Base-by-base conservation (phyloP, 2,888 invertebrate genomes). In the Temnothorax ravouxi region DNA sequence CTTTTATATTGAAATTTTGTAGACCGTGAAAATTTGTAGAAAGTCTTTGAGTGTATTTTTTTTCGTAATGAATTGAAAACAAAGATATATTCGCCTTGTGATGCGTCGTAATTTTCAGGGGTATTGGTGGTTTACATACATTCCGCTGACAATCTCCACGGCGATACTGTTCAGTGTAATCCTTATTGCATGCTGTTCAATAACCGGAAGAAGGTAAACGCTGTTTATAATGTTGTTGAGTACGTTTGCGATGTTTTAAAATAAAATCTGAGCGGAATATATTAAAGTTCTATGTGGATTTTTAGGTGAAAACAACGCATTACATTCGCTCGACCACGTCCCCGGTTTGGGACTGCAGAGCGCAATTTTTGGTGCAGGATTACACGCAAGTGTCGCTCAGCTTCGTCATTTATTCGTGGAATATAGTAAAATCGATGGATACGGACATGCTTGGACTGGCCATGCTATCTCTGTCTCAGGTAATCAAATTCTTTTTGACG, bases 181-280 rank as follows among this genome's bases (percentile, higher is more conserved):
- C 96, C 96, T 2, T 96, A 96, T 88, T 96, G 96, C 90, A 95
- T 96, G 85, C 91, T 96, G n/a, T 96, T 96, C 92, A 95, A 95
- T 90, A 95, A 95, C 89, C 95, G 95, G 44, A 94, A 95, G 86
- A 95, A 96, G 95, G 96, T 96, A 85, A 18, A 38, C 2, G 1
- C 44, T 18, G 50, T 47, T 79, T 59, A n/a, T 11, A 29, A 38
- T 62, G 2, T 18, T 8, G 18, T 66, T 3, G 3, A n/a, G 13
- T 56, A 71, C n/a, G 21, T 13, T 41, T 18, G 56, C 21, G 38
- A 59, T 25, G 2, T 8, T 72, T 62, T 34, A 25, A 44, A 11
- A 11, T 50, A 21, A 75, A 5, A 50, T 38, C 9, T 44, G n/a
- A 21, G 61, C 47, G 11, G 5, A 66, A 66, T 34, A 6, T 41